Evolutionary conservation across 2,797 vertebrate genomes (phyloP), one percentile per base, ranked within the genome.

Genomic region (Garrulus glandarius): DNA sequence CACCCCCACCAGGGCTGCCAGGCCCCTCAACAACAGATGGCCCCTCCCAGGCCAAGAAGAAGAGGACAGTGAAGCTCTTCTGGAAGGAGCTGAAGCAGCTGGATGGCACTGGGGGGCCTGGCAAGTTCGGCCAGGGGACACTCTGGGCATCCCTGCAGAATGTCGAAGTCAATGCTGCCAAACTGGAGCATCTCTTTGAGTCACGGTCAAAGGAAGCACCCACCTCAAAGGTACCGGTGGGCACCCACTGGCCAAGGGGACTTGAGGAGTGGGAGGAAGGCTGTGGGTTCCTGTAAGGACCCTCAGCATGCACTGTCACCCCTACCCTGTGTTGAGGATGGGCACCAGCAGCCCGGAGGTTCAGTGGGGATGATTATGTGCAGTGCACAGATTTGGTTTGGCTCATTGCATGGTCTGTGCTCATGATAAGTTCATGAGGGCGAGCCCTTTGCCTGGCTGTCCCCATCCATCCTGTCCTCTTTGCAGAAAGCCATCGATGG

Each of bases 161-260:
- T 19, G 98, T 99, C 0, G 95, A 97, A 0, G 96, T 99, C 78
- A 99, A 99, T 88, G 98, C 98, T 2, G 93, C 97, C 44, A 98
- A 98, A n/a, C 98, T 99, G 59, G 99, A 99, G 81, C 99, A 99
- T 96, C 98, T 99, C 89, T 99, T 99, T 76, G 99, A 99, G 97
- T 99, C 99, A 39, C 98, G 98, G 79, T 98, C 98, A 84, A 99
- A 99, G 88, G 99, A 99, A 3, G 96, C 98, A 4, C 95, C 98
- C 7, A 82, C 98, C 18, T 93, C 98, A 95, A 99, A 99, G 99
- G 99, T 99, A 98, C 34, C 6, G 1, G 21, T 36, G 43, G 53
- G 23, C 59, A 91, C 32, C 24, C 53, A 17, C 6, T 24, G 70
- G 41, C 41, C 10, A 1, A 43, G 50, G 57, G 46, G n/a, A 30